Percentiles rank a stretch among this genome's conserved stretches.
phyloP scores from a whole-genome alignment of 2,888 invertebrate genomes.

The Laspeyria flexula region DNA sequence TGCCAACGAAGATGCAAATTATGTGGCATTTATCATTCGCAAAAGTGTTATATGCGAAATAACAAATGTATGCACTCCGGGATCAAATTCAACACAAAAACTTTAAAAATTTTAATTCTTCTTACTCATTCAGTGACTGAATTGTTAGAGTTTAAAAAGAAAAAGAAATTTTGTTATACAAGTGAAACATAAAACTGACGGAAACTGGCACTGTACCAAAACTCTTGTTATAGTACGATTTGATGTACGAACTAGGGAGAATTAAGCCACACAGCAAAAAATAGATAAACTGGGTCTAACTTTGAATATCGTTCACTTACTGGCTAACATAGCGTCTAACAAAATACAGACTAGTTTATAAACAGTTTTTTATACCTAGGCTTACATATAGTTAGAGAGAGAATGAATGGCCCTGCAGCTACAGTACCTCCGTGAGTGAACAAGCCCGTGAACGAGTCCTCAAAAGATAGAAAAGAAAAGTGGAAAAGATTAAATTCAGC shows the following conservation, averaged over 20 bases:
- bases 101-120: conserved; percentile 34
- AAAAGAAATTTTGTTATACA: conserved; percentile 42
- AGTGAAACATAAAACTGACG: conserved; percentile 49
- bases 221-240: conserved; percentile 53
- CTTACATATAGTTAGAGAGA: too few species aligned
- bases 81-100: neutral
- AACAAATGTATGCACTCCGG: neutral
- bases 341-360: too few species aligned
- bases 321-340: conserved; percentile 13
- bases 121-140: conserved; percentile 42
- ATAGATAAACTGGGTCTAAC: conserved; percentile 39
- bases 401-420: too few species aligned
- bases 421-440: too few species aligned
- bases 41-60: neutral
- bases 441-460: too few species aligned
- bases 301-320: conserved; percentile 27
- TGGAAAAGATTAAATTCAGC: too few species aligned
- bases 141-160: conserved; percentile 19
- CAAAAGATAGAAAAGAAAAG: too few species aligned
- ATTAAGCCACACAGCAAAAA: conserved; percentile 47
- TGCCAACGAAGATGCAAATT: conserved; percentile 14
- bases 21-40: conserved; percentile 13
- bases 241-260: conserved; percentile 48
- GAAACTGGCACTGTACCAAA: conserved; percentile 58
- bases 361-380: too few species aligned